Base-by-base conservation (phyloP, 2,888 invertebrate species). In the Eubasilissa splendida region DNA sequence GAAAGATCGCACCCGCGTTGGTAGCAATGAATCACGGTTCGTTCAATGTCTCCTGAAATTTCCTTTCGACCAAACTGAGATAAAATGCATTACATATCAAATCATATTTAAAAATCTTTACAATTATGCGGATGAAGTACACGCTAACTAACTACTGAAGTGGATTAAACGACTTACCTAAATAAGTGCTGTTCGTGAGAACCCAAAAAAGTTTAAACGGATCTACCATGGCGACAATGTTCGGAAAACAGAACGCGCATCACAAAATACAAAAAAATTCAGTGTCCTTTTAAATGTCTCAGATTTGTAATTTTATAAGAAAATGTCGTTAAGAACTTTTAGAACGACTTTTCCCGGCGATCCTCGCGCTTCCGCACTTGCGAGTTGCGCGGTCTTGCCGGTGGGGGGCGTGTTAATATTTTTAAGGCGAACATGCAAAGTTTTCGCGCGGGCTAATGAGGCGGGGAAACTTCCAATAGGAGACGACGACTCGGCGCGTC, bases 121-220 rank as follows among this genome's bases (percentile, higher is more conserved):
- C 4, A 42, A 7, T 5, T 42, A 42, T 42, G 4, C 7, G 42
- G 42, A 42, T 42, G 2, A 42, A 42, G 42, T 42, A 42, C 4
- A 42, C 42, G 2, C 42, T 42, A 42, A 42, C 3, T 42, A 42
- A 42, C 42, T 42, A 42, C 42, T 42, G 0, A 42, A 42, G 42
- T 42, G 42, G 42, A 42, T 42, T 68, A 2, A 68, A 68, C 1
- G 7, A 77, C 87, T 87, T 92, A 95, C 95, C 95, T 88, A 95
- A 89, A 87, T 95, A 95, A 87, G 95, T 95, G 92, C 95, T 95
- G 92, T 95, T 95, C 90, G 95, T 95, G 87, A 95, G 92, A 90
- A 95, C 94, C 95, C 95, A 95, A 89, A 95, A 94, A 88, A 95
- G 93, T 91, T 95, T 95, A 88, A 95, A 92, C 87, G 95, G 95